These are phyloP conservation scores for Vespertilio murinus DNA, from an alignment of 2,797 vertebrate species.

Conservation along the genomic window DNA sequence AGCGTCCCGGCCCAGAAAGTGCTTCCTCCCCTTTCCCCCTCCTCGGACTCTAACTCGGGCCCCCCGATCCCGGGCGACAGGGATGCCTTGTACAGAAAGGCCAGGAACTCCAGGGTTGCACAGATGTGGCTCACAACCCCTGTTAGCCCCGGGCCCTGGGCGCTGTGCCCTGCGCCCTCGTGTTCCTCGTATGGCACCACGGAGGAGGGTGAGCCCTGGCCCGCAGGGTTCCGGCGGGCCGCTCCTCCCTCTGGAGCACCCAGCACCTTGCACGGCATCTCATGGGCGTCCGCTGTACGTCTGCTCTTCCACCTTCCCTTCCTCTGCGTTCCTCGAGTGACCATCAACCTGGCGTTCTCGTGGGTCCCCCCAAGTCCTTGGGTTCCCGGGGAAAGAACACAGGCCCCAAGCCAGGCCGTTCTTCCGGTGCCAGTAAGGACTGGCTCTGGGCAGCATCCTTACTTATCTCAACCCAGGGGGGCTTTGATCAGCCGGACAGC, in stretches of 20 bases:
- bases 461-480: background rate
- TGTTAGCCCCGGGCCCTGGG: background rate
- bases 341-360: background rate
- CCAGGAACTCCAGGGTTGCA: background rate
- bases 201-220: background rate
- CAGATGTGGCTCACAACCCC: background rate
- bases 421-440: accelerated
- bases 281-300: accelerated
- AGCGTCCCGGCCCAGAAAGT: too few relatives aligned
- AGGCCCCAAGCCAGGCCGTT: background rate
- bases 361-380: background rate
- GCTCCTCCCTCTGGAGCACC: background rate
- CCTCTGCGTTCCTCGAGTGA: background rate
- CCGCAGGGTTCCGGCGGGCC: background rate
- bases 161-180: too few relatives aligned
- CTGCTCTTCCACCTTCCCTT: background rate
- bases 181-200: background rate
- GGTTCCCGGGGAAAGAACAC: background rate
- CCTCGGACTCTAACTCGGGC: background rate
- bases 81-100: background rate
- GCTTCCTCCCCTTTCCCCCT: background rate
- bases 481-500: background rate
- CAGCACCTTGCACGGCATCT: accelerated
- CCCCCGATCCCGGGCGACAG: too few relatives aligned
- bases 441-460: background rate